phyloP scores from a whole-genome alignment of 2,113 vertebrate genomes.

The Tretioscincus oriximinensis region DNA sequence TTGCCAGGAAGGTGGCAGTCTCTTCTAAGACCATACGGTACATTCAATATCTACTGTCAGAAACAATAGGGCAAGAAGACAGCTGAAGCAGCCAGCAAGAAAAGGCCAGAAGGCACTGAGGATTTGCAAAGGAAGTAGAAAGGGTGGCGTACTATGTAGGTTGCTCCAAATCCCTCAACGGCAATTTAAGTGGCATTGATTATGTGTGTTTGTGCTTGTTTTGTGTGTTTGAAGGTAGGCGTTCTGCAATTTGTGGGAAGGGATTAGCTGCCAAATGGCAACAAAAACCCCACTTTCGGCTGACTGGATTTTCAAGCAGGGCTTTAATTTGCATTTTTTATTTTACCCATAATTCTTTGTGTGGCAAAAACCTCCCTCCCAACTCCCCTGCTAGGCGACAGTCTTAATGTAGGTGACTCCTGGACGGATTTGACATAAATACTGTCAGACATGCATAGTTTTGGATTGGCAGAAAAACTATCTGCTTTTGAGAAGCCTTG shows the following conservation, averaged over 20 bases:
- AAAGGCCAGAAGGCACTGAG: not conserved
- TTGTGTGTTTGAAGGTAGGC: not conserved
- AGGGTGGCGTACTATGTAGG: not conserved
- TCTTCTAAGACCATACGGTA: too few relatives aligned
- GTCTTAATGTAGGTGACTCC: slow-evolving; percentile 5
- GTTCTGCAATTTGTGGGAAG: not conserved
- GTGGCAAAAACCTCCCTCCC: not conserved
- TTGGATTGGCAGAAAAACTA: not conserved
- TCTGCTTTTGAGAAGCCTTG: not conserved
- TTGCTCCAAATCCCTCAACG: not conserved
- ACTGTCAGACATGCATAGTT: not conserved
- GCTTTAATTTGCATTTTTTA: not conserved
- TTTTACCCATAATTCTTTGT: not conserved
- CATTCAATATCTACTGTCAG: too few relatives aligned
- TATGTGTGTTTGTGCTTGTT: not conserved
- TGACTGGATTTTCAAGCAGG: not conserved
- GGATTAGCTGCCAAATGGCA: not conserved
- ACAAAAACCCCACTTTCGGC: not conserved
- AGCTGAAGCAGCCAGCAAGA: not conserved
- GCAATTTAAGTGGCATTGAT: not conserved
- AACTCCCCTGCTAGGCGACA: not conserved
- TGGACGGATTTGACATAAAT: slow-evolving; percentile 29
- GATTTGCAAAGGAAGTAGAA: not conserved
- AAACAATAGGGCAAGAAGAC: not conserved
- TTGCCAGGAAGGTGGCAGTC: not conserved